Base-by-base conservation (phyloP, 2,888 invertebrate genomes). In the Apamea crenata region DNA sequence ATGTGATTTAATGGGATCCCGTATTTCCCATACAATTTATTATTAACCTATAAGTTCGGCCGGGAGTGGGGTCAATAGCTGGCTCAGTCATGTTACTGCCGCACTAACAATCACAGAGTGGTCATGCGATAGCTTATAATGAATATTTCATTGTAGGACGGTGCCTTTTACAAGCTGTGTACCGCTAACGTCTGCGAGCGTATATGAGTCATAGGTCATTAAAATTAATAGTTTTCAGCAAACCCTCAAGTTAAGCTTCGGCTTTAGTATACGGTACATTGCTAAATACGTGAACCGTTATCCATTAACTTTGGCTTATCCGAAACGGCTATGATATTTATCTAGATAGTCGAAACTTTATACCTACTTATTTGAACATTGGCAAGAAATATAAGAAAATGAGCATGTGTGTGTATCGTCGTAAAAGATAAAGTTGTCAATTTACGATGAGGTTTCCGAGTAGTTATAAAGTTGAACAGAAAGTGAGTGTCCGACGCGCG, bases 1-100 rank as follows among this genome's bases (percentile, higher is more conserved):
- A 91, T 94, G 93, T 94, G 93, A 95, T 95, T 95, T 94, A 95
- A 96, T 95, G 91, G 93, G 91, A 92, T 92, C 91, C 92, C 92
- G 91, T 93, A 93, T 92, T 94, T 95, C 92, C 92, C 91, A 92
- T 93, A 93, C 92, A 91, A 93, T 94, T 86, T 94, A 94, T 93
- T 92, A 93, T 92, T 93, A 91, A 90, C 91, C 90, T 90, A 91
- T 91, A 92, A 90, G 91, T 92, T 91, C 91, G 78, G 90, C 80
- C 56, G 71, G 59, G 68, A 74, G 69, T 67, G 87, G 90, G 93
- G 93, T 93, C 93, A 92, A 91, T 88, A 88, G 89, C 84, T 88
- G 89, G 90, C 90, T 90, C 81, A 86, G 83, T 85, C 84, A 86
- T 90, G 90, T 90, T 91, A 91, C 88, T 86, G 86, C 74, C 61